A percentile compares a stretch with the other conserved stretches of the same genome.
Evolutionary conservation across 2,797 vertebrate species (phyloP).

Genomic region (Erethizon dorsatum): DNA sequence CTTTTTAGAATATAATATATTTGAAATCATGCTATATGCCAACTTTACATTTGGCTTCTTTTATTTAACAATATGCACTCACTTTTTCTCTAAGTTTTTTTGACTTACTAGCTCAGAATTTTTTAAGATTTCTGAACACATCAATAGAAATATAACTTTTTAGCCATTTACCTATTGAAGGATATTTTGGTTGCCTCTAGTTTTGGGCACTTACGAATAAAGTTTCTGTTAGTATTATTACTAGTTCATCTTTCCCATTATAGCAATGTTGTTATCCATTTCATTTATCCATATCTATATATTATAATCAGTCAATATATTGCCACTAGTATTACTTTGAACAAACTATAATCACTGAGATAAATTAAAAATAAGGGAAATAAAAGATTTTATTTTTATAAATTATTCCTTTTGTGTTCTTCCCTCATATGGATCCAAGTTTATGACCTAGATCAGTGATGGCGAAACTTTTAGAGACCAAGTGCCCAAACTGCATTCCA

Average conservation of each 20-base stretch:
- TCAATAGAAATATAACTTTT: neutral
- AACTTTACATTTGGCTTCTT: neutral
- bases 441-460: neutral
- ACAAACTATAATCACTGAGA: neutral
- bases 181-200: neutral
- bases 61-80: neutral
- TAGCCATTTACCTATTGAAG: neutral
- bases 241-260: neutral
- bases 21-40: neutral
- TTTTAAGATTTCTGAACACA: neutral
- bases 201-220: neutral
- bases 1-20: neutral
- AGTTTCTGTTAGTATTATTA: neutral
- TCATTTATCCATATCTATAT: neutral
- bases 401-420: neutral
- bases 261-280: no score
- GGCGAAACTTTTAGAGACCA: neutral
- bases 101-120: neutral
- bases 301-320: neutral
- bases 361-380: conserved; percentile 27
- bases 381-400: neutral
- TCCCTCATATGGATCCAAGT: neutral
- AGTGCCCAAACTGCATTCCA: neutral
- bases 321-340: neutral
- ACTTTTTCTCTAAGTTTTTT: neutral